Percentiles rank a stretch among this genome's conserved stretches.
phyloP scores from a whole-genome alignment of 2,797 vertebrate genomes.

The Sciurus carolinensis region DNA sequence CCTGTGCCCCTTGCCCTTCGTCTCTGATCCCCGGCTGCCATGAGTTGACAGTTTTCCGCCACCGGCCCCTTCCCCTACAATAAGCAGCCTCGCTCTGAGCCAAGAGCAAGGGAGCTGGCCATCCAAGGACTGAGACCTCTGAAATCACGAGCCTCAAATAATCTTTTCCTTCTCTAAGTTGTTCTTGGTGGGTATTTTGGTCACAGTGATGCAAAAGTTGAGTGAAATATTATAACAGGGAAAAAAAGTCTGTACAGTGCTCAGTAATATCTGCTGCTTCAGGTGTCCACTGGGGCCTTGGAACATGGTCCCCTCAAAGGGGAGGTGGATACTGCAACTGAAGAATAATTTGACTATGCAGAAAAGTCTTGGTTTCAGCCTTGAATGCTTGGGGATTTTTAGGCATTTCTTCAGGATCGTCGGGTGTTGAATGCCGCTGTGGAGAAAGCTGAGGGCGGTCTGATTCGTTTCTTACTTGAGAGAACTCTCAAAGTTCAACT shows the following conservation, averaged over 20 bases:
- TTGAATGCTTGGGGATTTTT: slow-evolving; percentile 7
- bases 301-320: neutral
- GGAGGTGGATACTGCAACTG: neutral
- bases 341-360: slow-evolving; percentile 54
- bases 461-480: slow-evolving; percentile 24
- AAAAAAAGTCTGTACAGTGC: neutral
- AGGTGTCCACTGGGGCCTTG: neutral
- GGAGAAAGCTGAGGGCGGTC: slow-evolving; percentile 12
- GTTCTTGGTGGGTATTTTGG: too few relatives aligned
- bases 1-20: too few relatives aligned
- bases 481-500: neutral
- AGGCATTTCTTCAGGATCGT: slow-evolving; percentile 37
- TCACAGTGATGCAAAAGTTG: too few relatives aligned
- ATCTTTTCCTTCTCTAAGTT: too few relatives aligned
- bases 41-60: too few relatives aligned
- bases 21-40: too few relatives aligned
- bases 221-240: neutral
- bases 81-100: too few relatives aligned
- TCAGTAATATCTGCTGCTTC: neutral
- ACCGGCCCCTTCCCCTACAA: too few relatives aligned
- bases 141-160: too few relatives aligned
- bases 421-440: neutral
- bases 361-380: slow-evolving; percentile 54
- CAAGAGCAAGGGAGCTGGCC: too few relatives aligned
- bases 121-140: too few relatives aligned